Evolutionary conservation across 2,113 vertebrate genomes (phyloP).

Genomic region (Acanthisitta chloris): DNA sequence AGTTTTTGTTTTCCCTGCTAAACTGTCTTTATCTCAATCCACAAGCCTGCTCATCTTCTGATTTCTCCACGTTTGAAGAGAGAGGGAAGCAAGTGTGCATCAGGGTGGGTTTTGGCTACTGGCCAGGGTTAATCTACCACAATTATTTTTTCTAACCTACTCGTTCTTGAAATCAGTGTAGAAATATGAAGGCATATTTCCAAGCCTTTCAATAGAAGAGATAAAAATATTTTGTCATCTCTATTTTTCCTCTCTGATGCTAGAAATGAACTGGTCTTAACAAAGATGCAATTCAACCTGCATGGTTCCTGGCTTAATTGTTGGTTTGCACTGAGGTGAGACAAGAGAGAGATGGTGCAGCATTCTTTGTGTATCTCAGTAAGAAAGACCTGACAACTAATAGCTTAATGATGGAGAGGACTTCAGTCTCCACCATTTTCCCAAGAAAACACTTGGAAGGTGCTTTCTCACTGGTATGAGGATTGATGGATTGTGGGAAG

Average conservation of each 20-base stretch:
- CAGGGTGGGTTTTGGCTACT: not conserved
- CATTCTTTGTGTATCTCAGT: not conserved
- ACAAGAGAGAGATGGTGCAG: not conserved
- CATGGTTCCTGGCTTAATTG: not conserved
- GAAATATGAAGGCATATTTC: not conserved
- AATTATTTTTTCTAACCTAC: not conserved
- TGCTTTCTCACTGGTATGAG: rapidly evolving
- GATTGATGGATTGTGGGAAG: not conserved
- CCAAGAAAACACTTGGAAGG: not conserved
- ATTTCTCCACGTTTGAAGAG: not conserved
- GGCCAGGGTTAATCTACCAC: not conserved
- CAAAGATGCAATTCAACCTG: not conserved
- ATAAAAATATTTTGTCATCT: not conserved
- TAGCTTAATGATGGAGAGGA: rapidly evolving
- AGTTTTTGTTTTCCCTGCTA: not conserved
- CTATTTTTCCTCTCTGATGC: not conserved
- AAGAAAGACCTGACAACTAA: not conserved
- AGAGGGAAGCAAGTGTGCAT: not conserved
- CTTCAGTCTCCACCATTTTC: too few species aligned
- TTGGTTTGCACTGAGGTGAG: not conserved
- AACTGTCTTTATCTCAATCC: not conserved
- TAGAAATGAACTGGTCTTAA: not conserved
- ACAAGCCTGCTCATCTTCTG: not conserved
- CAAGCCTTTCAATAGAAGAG: not conserved
- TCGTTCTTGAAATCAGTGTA: not conserved